Conservation (phyloP, 2,888 invertebrate species). For the Meloe dianella region DNA sequence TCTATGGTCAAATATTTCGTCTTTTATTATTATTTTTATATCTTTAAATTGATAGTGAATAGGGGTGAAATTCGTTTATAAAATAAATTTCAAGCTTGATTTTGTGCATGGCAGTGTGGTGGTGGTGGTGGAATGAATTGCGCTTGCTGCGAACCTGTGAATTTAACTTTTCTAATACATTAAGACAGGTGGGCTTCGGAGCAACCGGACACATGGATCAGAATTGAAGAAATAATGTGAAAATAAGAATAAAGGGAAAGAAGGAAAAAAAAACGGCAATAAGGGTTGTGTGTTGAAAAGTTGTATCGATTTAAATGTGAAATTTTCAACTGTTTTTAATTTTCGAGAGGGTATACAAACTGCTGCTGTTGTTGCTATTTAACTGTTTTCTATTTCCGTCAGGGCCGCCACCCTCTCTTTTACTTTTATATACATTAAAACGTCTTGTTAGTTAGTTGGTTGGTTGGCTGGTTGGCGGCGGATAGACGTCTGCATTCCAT, state of each 20-base stretch:
- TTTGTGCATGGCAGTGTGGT: constrained; percentile 29
- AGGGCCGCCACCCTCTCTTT: constrained; percentile 12
- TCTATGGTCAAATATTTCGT: constrained; percentile 47
- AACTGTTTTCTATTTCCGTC: constrained; percentile 10
- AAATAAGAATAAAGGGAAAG: too few species aligned
- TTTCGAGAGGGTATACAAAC: neutral
- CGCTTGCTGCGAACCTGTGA: constrained; percentile 45
- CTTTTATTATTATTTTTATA: constrained; percentile 17
- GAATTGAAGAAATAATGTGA: neutral
- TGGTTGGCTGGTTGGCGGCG: constrained; percentile 9
- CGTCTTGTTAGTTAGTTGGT: constrained; percentile 5
- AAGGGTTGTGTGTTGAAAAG: neutral
- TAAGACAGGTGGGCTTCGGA: constrained; percentile 52
- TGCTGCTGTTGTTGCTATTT: neutral
- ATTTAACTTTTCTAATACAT: constrained; percentile 51
- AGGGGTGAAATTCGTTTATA: constrained; percentile 27
- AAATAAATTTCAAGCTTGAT: constrained; percentile 40
- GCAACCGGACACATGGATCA: constrained; percentile 24
- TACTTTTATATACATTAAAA: constrained; percentile 16
- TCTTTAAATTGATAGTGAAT: constrained; percentile 31
- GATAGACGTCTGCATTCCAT: constrained; percentile 19
- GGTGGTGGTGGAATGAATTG: too few species aligned
- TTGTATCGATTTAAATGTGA: neutral
- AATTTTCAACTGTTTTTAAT: constrained; percentile 7
- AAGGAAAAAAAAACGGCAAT: neutral